Conservation (phyloP, 2,888 invertebrate genomes). For the Iphiclides podalirius region DNA sequence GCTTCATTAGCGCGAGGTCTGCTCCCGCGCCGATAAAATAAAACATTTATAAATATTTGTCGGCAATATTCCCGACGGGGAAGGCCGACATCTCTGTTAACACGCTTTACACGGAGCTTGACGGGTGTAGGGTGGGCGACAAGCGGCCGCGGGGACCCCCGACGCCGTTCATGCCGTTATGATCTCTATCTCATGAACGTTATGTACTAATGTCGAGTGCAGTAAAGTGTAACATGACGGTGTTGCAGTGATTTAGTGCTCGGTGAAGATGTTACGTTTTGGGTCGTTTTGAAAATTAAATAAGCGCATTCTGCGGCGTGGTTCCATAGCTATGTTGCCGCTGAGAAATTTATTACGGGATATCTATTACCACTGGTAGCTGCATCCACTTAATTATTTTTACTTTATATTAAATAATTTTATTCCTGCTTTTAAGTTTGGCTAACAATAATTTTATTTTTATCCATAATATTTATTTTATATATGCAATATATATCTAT, state of each 20-base stretch:
- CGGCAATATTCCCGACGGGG: slow-evolving; percentile 51
- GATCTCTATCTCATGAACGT: too few relatives aligned
- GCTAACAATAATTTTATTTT: too few relatives aligned
- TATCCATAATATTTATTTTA: too few relatives aligned
- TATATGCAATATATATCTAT: too few relatives aligned
- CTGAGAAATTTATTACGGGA: too few relatives aligned
- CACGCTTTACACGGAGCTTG: slow-evolving; percentile 21
- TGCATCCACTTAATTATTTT: too few relatives aligned
- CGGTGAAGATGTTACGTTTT: background rate
- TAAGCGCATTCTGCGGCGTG: background rate
- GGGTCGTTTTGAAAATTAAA: background rate
- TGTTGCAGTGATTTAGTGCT: background rate
- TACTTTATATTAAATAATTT: too few relatives aligned
- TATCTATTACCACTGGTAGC: too few relatives aligned
- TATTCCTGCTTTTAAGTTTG: too few relatives aligned
- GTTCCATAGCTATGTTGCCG: too few relatives aligned
- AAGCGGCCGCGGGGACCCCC: background rate
- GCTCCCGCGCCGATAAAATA: slow-evolving; percentile 56
- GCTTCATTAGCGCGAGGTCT: slow-evolving; percentile 24
- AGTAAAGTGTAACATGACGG: too few relatives aligned
- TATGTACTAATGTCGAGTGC: too few relatives aligned
- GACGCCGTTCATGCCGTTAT: background rate
- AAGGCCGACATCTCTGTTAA: slow-evolving; percentile 27
- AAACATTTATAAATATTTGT: slow-evolving; percentile 79
- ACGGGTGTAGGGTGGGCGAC: slow-evolving; percentile 1